Evolutionary conservation across 1,140 invertebrate species (phyloP).

Genomic region (Mactra quadrangularis): DNA sequence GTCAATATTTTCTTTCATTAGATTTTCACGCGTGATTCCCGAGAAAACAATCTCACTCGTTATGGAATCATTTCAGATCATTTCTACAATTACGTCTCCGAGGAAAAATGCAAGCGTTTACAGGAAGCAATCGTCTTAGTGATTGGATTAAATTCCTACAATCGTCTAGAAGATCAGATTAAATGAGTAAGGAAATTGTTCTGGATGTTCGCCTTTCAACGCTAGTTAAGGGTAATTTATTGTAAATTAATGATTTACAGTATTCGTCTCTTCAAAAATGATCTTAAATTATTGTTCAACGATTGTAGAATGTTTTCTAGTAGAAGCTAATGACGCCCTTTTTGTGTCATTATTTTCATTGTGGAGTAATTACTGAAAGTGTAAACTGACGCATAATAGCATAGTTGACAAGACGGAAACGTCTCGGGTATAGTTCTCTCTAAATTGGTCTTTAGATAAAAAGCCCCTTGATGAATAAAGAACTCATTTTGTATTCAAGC

Average conservation of each 20-base stretch:
- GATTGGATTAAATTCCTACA: conserved; percentile 62
- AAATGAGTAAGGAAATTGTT: conserved; percentile 63
- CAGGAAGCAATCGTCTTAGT: conserved; percentile 61
- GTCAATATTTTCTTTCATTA: conserved; percentile 61
- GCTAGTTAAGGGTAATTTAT: conserved; percentile 63
- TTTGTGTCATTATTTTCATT: conserved; percentile 62
- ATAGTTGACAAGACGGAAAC: conserved; percentile 52
- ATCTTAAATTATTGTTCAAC: conserved; percentile 62
- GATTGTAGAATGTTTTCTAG: conserved; percentile 60
- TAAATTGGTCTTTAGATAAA: conserved; percentile 64
- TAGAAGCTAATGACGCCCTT: conserved; percentile 58
- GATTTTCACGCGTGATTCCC: conserved; percentile 58
- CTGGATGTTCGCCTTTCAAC: conserved; percentile 47
- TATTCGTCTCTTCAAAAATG: conserved; percentile 57
- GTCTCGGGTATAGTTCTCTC: conserved; percentile 49
- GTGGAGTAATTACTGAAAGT: conserved; percentile 59
- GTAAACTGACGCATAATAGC: conserved; percentile 55
- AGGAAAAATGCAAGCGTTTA: conserved; percentile 54
- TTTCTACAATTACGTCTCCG: conserved; percentile 59
- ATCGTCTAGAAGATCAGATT: conserved; percentile 59
- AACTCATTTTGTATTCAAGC: conserved; percentile 57
- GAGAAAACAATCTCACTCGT: conserved; percentile 61
- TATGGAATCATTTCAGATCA: conserved; percentile 61
- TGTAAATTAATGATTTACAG: conserved; percentile 64
- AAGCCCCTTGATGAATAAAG: conserved; percentile 63